Evolutionary conservation across 2,113 vertebrate genomes (phyloP).

Genomic region (Crocuta crocuta): DNA sequence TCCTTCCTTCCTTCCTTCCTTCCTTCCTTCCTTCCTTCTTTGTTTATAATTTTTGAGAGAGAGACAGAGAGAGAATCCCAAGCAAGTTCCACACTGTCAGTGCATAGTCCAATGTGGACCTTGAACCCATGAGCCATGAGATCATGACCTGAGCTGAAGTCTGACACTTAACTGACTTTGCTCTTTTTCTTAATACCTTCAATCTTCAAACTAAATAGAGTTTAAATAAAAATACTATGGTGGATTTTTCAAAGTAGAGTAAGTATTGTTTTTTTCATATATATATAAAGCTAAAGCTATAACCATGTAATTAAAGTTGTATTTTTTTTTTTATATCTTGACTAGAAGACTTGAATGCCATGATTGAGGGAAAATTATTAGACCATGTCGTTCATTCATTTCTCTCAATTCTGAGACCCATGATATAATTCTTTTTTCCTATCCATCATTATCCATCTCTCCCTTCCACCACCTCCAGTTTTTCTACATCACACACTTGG

Average conservation of each 20-base stretch:
- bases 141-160: too few species aligned
- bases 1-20: too few species aligned
- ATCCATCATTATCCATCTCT: not conserved
- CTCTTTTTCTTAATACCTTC: not conserved
- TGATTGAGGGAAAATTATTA: not conserved
- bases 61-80: too few species aligned
- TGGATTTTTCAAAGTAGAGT: not conserved
- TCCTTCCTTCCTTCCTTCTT: too few species aligned
- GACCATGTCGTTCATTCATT: not conserved
- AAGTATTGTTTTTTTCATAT: not conserved
- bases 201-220: not conserved
- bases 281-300: not conserved
- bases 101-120: too few species aligned
- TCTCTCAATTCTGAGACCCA: not conserved
- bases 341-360: conserved; percentile 24
- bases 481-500: not conserved
- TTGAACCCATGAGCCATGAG: too few species aligned
- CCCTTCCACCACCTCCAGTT: not conserved
- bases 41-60: too few species aligned
- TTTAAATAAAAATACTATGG: not conserved
- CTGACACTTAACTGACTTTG: too few species aligned
- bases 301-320: conserved; percentile 10
- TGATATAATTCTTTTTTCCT: not conserved
- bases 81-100: too few species aligned
- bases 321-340: conserved; percentile 19